phyloP scores from a whole-genome alignment of 2,797 vertebrate genomes.

The Sitta carolinensis region DNA sequence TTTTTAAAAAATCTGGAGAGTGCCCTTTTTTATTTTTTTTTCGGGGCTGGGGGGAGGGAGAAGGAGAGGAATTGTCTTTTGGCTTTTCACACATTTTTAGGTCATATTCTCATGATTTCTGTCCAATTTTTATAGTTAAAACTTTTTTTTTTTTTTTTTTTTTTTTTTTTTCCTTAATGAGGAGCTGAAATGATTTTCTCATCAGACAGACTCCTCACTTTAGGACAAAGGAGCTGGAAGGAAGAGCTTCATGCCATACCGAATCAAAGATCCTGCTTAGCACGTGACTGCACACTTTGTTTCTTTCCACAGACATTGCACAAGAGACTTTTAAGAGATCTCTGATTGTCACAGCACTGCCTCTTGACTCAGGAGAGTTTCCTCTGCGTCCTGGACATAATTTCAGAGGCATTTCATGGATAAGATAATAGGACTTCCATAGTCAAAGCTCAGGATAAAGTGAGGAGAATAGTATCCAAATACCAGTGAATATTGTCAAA shows the following conservation, averaged over 20 bases:
- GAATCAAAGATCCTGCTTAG: not conserved
- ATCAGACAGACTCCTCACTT: not conserved
- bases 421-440: not conserved
- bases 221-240: not conserved
- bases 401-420: not conserved
- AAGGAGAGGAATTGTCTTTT: not conserved
- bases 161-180: not conserved
- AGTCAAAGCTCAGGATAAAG: not conserved
- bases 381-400: not conserved
- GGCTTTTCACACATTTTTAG: not conserved
- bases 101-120: not conserved
- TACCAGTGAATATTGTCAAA: not conserved
- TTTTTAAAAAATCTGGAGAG: not conserved
- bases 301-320: not conserved
- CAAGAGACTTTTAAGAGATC: not conserved
- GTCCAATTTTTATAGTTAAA: not conserved
- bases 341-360: not conserved
- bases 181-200: not conserved
- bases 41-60: accelerated
- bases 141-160: not conserved
- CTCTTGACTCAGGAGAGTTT: not conserved
- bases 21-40: not conserved
- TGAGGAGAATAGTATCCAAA: not conserved
- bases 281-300: accelerated
- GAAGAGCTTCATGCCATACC: not conserved